A percentile compares a stretch with the other conserved stretches of the same genome.
Evolutionary conservation across 2,797 vertebrate species (phyloP).

Genomic region (Erethizon dorsatum): DNA sequence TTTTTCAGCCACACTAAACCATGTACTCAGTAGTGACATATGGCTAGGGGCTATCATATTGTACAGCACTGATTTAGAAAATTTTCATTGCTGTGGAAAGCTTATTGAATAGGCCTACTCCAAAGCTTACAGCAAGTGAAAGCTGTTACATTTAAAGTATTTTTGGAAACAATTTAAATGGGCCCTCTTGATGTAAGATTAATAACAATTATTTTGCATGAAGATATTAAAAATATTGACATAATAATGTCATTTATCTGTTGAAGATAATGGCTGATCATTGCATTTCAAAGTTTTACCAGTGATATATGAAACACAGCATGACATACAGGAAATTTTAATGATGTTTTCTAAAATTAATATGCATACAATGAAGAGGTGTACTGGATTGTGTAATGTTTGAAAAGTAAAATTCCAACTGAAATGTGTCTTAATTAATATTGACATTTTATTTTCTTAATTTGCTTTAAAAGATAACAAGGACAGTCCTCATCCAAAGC

Average conservation of each 20-base stretch:
- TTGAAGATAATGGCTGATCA: not conserved
- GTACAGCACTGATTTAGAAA: not conserved
- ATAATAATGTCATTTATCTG: not conserved
- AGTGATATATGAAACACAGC: not conserved
- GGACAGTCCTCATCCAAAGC: conserved; percentile 78
- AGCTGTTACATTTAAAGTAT: not conserved
- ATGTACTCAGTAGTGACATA: not conserved
- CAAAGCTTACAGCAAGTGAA: not conserved
- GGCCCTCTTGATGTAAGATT: not conserved
- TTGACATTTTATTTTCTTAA: conserved; percentile 72
- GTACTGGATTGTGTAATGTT: not conserved
- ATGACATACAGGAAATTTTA: conserved; percentile 36
- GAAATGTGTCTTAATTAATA: conserved; percentile 61
- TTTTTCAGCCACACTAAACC: not conserved
- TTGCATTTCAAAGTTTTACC: not conserved
- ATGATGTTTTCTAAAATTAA: conserved; percentile 1
- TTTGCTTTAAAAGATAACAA: conserved; percentile 80
- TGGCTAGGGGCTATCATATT: not conserved
- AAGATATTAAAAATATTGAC: conserved; percentile 20
- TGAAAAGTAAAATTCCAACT: conserved; percentile 64
- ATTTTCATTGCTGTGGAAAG: not conserved
- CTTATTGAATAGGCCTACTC: not conserved
- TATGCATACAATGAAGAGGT: not conserved
- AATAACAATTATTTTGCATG: not conserved
- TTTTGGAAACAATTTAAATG: conserved; percentile 18